Percentiles rank a stretch among this genome's conserved stretches.
These are phyloP conservation scores for Yasuhikotakia modesta DNA, from an alignment of 2,797 vertebrate genomes.

Conservation along the genomic window DNA sequence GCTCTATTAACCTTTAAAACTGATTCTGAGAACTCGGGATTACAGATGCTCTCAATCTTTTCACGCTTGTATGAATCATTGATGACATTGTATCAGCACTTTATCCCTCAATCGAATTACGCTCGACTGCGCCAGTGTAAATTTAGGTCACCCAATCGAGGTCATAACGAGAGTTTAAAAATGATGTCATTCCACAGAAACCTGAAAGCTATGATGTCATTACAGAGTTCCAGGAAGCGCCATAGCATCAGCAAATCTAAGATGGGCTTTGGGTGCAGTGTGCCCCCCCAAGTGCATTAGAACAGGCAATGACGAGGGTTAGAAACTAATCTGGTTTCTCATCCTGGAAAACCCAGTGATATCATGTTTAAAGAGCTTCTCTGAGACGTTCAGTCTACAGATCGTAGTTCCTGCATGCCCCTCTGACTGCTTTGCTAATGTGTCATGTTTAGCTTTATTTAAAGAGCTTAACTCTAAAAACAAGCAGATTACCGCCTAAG, in stretches of 20 bases:
- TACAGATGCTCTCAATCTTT: conserved; percentile 17
- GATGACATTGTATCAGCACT: conserved; percentile 25
- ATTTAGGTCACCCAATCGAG: conserved; percentile 41
- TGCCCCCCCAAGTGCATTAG: conserved; percentile 32
- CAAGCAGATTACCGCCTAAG: conserved; percentile 17
- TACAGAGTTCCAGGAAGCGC: conserved; percentile 44
- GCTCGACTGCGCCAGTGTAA: neutral
- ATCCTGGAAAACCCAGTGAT: conserved; percentile 38
- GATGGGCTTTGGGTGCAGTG: conserved; percentile 18
- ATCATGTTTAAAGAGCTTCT: conserved; percentile 42
- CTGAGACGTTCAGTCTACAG: conserved; percentile 14
- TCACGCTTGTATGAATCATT: conserved; percentile 22
- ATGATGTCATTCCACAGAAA: conserved; percentile 27
- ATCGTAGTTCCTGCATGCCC: conserved; percentile 4
- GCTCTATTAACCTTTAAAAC: conserved; percentile 43
- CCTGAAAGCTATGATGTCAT: conserved; percentile 45
- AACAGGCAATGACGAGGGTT: conserved; percentile 10
- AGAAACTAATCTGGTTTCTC: conserved; percentile 37
- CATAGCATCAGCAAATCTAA: conserved; percentile 40
- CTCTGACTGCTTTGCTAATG: conserved; percentile 14
- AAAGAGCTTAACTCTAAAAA: conserved; percentile 22
- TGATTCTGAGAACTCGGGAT: conserved; percentile 2
- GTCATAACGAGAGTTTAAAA: conserved; percentile 35
- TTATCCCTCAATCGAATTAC: conserved; percentile 13
- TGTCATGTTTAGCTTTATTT: conserved; percentile 34